Evolutionary conservation across 2,888 invertebrate species (phyloP).

Genomic region (Hedya salicella): DNA sequence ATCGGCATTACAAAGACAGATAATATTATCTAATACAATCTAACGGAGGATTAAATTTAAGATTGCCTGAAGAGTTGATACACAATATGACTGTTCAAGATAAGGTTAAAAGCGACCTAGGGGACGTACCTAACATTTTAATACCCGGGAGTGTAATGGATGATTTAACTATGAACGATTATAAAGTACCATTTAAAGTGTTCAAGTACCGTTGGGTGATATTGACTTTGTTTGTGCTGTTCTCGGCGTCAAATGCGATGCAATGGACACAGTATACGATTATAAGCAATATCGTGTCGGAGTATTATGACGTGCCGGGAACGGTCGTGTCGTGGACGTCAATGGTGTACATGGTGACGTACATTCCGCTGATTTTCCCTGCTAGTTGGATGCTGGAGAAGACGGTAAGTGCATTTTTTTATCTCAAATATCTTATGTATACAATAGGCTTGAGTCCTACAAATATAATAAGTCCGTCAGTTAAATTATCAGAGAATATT

Average conservation of each 20-base stretch:
- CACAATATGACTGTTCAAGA: slow-evolving; percentile 26
- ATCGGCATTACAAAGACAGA: slow-evolving; percentile 18
- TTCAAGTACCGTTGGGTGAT: slow-evolving; percentile 92
- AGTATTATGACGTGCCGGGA: slow-evolving; percentile 89
- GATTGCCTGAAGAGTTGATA: background rate
- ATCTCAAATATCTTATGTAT: background rate
- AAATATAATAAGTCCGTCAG: too few species aligned
- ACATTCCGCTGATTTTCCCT: slow-evolving; percentile 98
- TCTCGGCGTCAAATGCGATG: slow-evolving; percentile 95
- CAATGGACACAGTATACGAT: slow-evolving; percentile 99
- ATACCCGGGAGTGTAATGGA: slow-evolving; percentile 67
- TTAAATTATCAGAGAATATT: too few species aligned
- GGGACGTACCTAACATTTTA: slow-evolving; percentile 51
- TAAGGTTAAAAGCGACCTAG: background rate
- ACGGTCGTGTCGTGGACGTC: slow-evolving; percentile 97
- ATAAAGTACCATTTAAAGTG: slow-evolving; percentile 77
- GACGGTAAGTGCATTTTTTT: slow-evolving; percentile 87
- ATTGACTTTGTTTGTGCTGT: slow-evolving; percentile 92
- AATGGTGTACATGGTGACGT: slow-evolving; percentile 98
- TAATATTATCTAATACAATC: slow-evolving; percentile 23
- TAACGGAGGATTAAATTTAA: slow-evolving; percentile 5
- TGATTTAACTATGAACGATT: slow-evolving; percentile 47
- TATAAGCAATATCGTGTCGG: slow-evolving; percentile 91
- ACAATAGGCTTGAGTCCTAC: too few species aligned
- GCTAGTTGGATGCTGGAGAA: slow-evolving; percentile 97